Evolutionary conservation across 2,113 vertebrate genomes (phyloP), one percentile per base, ranked within the genome.

Genomic region (Hiodon tergisus): DNA sequence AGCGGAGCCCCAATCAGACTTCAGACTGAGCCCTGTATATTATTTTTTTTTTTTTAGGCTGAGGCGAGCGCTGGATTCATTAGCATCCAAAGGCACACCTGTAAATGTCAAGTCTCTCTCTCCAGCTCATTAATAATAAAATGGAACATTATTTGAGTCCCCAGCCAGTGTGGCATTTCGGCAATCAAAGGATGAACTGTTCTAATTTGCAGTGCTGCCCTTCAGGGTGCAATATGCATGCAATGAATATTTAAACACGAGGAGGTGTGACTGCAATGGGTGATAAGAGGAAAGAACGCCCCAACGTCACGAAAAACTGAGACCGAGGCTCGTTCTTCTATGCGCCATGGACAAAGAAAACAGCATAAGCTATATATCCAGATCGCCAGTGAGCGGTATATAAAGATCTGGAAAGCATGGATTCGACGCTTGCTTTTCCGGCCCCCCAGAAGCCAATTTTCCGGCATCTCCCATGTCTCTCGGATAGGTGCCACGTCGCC

Each of bases 211-310:
- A 82, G 85, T 78, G 72, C 81, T 84, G 83, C 85, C 88, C 88
- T 89, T 85, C 78, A 76, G 86, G 85, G 78, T 83, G 78, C 80
- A 84, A 88, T 89, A 83, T 87, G 86, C 83, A 87, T 81, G 81
- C 85, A 81, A 86, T 91, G 87, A 90, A 90, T 89, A 88, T 90
- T 91, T 88, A 88, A 91, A 89, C 84, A 76, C 77, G 52, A 71
- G 59, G 78, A 77, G 76, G 78, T 71, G 77, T 78, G 82, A 82
- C 76, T 72, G 80, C 81, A 83, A 84, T 86, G 83, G 85, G 85
- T 83, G 83, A 84, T 83, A 81, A 86, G 81, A 72, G 67, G 67
- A 71, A 17, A 77, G 83, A 76, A 83, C 80, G 55, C 76, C 31
- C 31, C 31, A 31, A 78, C 80, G 77, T 83, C 83, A 77, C 47